phyloP scores from a whole-genome alignment of 2,888 invertebrate species.

The Yponomeuta sedellus region DNA sequence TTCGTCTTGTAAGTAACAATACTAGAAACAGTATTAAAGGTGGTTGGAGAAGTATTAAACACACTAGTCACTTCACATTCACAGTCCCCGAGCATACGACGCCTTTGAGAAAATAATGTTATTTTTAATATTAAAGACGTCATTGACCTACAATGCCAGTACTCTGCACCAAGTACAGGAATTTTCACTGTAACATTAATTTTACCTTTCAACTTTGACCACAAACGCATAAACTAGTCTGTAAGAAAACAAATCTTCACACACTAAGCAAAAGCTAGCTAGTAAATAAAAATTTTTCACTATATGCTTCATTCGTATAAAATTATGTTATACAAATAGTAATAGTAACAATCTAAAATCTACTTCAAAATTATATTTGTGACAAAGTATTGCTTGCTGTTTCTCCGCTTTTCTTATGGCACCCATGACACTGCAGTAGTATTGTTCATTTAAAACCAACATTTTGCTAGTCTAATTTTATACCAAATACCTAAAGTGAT shows the following conservation, averaged over 20 bases:
- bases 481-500: conserved; percentile 17
- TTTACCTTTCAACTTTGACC: neutral
- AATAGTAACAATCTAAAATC: too few relatives aligned
- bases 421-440: neutral
- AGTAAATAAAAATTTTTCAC: too few relatives aligned
- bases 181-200: neutral
- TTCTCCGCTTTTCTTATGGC: neutral
- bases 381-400: neutral
- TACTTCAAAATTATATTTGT: neutral
- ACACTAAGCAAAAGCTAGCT: too few relatives aligned
- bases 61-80: neutral
- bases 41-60: neutral
- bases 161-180: neutral
- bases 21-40: conserved; percentile 1
- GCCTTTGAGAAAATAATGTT: neutral
- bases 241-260: too few relatives aligned
- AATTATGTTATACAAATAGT: too few relatives aligned
- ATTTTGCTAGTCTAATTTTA: conserved; percentile 19
- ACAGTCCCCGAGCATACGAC: neutral
- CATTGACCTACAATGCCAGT: neutral
- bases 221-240: neutral
- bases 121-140: neutral
- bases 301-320: too few relatives aligned
- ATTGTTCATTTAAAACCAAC: neutral
- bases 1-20: neutral